phyloP scores from a whole-genome alignment of 2,113 vertebrate species.

The Aspiorhynchus laticeps region DNA sequence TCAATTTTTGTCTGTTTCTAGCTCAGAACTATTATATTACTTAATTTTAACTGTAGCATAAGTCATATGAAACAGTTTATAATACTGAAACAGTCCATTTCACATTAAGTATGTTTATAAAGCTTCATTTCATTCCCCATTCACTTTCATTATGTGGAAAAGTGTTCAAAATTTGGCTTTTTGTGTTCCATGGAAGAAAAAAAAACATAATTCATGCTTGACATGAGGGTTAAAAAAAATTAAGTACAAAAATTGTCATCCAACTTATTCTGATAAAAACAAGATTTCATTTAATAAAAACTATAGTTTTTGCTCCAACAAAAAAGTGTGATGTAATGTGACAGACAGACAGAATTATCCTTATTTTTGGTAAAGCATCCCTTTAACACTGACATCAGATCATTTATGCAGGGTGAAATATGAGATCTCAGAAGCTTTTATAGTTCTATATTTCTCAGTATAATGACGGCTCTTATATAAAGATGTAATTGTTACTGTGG shows the following conservation, averaged over 20 bases:
- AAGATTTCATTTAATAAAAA: too few species aligned
- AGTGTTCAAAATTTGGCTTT: neutral
- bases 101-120: too few species aligned
- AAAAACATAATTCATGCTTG: neutral
- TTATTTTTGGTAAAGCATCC: neutral
- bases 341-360: neutral
- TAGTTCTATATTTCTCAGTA: neutral
- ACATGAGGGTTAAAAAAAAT: neutral
- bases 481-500: neutral
- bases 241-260: too few species aligned
- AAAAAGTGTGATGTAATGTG: neutral
- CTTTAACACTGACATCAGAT: slow-evolving; percentile 14
- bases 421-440: neutral
- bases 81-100: neutral
- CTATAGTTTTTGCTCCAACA: neutral
- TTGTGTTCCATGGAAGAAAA: neutral
- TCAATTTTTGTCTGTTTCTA: neutral
- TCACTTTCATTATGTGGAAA: neutral
- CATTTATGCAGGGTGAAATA: neutral
- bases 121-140: neutral
- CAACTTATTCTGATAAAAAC: too few species aligned
- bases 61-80: neutral
- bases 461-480: neutral
- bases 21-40: neutral
- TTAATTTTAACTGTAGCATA: neutral